phyloP scores from a whole-genome alignment of 1,140 invertebrate species.

The Macrosteles quadrilineatus region DNA sequence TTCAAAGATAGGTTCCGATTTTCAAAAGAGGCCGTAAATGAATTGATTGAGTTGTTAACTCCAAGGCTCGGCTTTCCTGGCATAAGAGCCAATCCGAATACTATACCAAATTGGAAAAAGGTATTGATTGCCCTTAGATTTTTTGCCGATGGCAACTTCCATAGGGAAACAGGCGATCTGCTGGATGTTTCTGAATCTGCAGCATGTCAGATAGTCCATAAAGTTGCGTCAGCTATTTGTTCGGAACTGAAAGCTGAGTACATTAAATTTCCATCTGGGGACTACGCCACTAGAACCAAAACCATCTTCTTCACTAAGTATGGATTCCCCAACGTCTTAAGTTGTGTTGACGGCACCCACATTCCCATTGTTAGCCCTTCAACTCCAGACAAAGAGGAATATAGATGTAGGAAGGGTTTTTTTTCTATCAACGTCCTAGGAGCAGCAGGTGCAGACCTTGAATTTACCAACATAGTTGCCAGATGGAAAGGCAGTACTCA shows the following conservation, averaged over 20 bases:
- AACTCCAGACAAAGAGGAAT: slow-evolving; percentile 23
- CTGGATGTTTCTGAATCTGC: neutral
- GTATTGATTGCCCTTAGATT: slow-evolving; percentile 25
- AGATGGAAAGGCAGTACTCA: slow-evolving; percentile 23
- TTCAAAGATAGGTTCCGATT: slow-evolving; percentile 7
- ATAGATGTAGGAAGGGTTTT: slow-evolving; percentile 1
- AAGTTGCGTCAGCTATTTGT: slow-evolving; percentile 22
- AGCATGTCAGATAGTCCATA: slow-evolving; percentile 6
- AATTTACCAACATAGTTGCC: slow-evolving; percentile 17
- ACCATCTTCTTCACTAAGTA: slow-evolving; percentile 1
- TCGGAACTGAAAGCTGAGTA: neutral
- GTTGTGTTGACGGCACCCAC: slow-evolving; percentile 1
- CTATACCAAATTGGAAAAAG: slow-evolving; percentile 16
- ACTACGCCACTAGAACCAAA: slow-evolving; percentile 17
- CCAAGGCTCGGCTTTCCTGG: slow-evolving; percentile 8
- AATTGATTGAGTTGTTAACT: neutral
- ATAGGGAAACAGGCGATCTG: slow-evolving; percentile 15
- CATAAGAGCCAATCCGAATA: neutral
- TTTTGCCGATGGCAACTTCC: neutral
- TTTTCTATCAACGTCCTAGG: slow-evolving; percentile 17
- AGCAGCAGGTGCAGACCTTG: slow-evolving; percentile 22
- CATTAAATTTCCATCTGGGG: slow-evolving; percentile 22
- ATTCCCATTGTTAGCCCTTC: slow-evolving; percentile 12
- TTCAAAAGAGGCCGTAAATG: slow-evolving; percentile 16
- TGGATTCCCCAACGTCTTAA: slow-evolving; percentile 14